Evolutionary conservation across 2,113 vertebrate species (phyloP).

Genomic region (Polyodon spathula): DNA sequence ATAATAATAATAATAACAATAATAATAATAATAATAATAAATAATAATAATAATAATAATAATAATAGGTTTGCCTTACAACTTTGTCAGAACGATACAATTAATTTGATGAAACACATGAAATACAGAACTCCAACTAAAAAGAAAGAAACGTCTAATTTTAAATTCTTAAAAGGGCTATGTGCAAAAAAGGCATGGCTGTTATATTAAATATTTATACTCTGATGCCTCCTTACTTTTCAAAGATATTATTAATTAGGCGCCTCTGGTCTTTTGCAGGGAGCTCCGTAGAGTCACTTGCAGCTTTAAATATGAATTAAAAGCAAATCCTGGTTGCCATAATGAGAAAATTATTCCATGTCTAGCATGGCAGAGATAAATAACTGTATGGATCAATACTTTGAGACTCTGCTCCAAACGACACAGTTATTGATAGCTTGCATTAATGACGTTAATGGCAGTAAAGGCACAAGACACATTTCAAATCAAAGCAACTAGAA

Average conservation of each 20-base stretch:
- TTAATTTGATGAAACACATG: neutral
- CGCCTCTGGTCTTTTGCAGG: constrained; percentile 71
- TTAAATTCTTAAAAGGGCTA: constrained; percentile 69
- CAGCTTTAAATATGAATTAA: constrained; percentile 80
- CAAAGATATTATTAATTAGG: constrained; percentile 84
- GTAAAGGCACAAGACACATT: constrained; percentile 32
- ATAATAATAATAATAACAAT: too few species aligned
- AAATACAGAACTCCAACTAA: neutral
- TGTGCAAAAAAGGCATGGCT: constrained; percentile 72
- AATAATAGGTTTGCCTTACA: too few species aligned
- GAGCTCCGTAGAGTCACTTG: constrained; percentile 63
- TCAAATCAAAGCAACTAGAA: neutral
- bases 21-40: too few species aligned
- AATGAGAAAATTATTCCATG: constrained; percentile 81
- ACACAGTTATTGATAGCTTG: constrained; percentile 75
- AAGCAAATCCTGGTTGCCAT: constrained; percentile 78
- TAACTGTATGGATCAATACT: constrained; percentile 76
- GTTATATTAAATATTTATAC: constrained; percentile 75
- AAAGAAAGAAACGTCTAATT: constrained; percentile 37
- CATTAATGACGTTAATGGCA: constrained; percentile 73
- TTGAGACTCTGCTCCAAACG: constrained; percentile 71
- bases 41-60: too few species aligned
- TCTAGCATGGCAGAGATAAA: constrained; percentile 79
- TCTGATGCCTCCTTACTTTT: constrained; percentile 71
- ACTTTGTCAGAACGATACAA: too few species aligned